Evolutionary conservation across 2,888 invertebrate genomes (phyloP).

Genomic region (Linyphia triangularis): DNA sequence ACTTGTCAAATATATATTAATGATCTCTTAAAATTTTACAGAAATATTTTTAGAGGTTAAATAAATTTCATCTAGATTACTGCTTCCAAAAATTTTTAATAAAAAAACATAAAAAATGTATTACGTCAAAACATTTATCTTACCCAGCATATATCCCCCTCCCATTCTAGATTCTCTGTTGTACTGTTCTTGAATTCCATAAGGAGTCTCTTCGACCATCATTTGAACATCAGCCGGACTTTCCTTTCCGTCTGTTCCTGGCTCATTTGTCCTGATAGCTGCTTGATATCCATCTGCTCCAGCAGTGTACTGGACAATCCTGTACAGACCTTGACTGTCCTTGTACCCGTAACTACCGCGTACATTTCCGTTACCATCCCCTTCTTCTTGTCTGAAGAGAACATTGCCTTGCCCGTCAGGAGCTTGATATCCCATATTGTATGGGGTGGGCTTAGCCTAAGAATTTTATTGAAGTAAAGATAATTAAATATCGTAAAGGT

Average conservation of each 20-base stretch:
- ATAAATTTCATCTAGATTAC: too few species aligned
- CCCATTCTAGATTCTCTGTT: neutral
- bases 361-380: slow-evolving; percentile 48
- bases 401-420: slow-evolving; percentile 36
- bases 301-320: slow-evolving; percentile 50
- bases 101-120: too few species aligned
- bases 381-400: slow-evolving; percentile 38
- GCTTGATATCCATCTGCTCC: slow-evolving; percentile 45
- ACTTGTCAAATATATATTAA: too few species aligned
- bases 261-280: slow-evolving; percentile 54
- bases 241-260: slow-evolving; percentile 63
- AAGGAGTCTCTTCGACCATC: slow-evolving; percentile 48
- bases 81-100: too few species aligned
- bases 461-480: too few species aligned
- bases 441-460: slow-evolving; percentile 37
- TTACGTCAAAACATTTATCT: neutral
- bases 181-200: slow-evolving; percentile 1
- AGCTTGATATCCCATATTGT: slow-evolving; percentile 33
- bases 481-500: too few species aligned
- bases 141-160: neutral
- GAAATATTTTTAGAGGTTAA: too few species aligned
- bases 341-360: slow-evolving; percentile 56
- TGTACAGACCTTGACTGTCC: slow-evolving; percentile 44
- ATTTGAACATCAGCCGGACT: slow-evolving; percentile 56
- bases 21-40: too few species aligned